Base-by-base conservation (phyloP, 2,888 invertebrate species). In the Lasioglossum villosulum region DNA sequence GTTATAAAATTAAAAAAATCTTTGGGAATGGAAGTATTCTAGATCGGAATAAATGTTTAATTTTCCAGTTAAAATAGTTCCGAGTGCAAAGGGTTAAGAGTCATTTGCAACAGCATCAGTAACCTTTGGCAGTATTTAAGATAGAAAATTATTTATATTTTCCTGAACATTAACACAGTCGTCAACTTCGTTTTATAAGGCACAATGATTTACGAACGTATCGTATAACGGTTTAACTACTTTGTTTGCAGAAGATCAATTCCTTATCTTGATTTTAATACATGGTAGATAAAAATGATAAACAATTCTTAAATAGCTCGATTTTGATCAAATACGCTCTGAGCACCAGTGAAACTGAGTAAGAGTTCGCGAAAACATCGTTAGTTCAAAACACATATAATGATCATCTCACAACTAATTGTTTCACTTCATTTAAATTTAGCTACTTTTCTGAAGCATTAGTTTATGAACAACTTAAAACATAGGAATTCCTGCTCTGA, bases 231-330 rank as follows among this genome's bases (percentile, higher is more conserved):
- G 3, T 14, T 19, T 4, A 39, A 14, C 37, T 16, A 45, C 19
- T 39, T n/a, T n/a, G 42, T 48, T 52, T 81, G 12, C 23, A 76
- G 30, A 37, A 52, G 19, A 82, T 70, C 42, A 63, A 34, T 78
- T 70, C 37, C 4, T 84, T 84, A 82, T 82, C 82, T 82, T 1
- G 59, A 30, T 16, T 23, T 59, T 59, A 74, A 34, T 70, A 56
- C 27, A 63, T 16, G n/a, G 39, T 19, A 81, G 71, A 75, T 76
- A 82, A 14, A 34, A 52, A 19, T 5, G 68, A 59, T 74, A 70
- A 63, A 19, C 19, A 16, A 10, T 16, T 59, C 19, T n/a, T 2
- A n/a, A 71, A 70, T 52, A n/a, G 45, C 14, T 72, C 6, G 30
- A 12, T 42, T 27, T 45, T 66, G 63, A 73, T 70, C 39, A 6